Evolutionary conservation across 2,888 invertebrate genomes (phyloP), one percentile per base, ranked within the genome.

Genomic region (Apantesis nais): DNA sequence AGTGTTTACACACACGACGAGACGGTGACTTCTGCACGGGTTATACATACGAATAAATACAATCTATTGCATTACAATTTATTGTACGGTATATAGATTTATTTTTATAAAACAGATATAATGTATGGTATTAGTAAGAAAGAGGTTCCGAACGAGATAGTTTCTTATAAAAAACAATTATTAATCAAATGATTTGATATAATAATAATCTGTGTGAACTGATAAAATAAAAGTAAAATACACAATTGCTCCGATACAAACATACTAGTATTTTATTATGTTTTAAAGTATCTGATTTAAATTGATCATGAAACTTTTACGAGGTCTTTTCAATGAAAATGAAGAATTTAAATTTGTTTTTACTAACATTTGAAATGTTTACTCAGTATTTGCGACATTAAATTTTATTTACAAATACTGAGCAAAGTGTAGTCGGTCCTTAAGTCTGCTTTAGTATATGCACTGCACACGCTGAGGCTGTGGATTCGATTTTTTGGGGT

Each of bases 401-500:
- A 22, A 1, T n/a, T 69, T 25, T 64, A 65, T 71, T 72, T 63
- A 66, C 62, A 19, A 68, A 68, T 62, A 70, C 71, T 67, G 48
- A 55, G 7, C 62, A 16, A 60, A 73, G 75, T 83, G 74, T 83
- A 68, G 69, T 78, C 70, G 78, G 68, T 71, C 71, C 81, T 78
- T 80, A 78, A 84, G 69, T 74, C 72, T 78, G 79, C 82, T 82
- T 81, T 83, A 84, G 79, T 83, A 82, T 85, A 90, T 92, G 91
- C 92, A 89, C 84, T 83, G 82, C 88, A 84, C 88, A 88, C 86
- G 85, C 86, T 82, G 84, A 85, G 85, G 90, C 87, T 88, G 86
- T 84, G 77, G 85, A 88, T 85, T 86, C 87, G 86, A 88, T 89
- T 88, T 90, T 90, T 89, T 84, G 86, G 89, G 88, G 86, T 86